A percentile compares a stretch with the other conserved stretches of the same genome.
Conservation (phyloP, 2,113 vertebrate species). For the Reinhardtius hippoglossoides region DNA sequence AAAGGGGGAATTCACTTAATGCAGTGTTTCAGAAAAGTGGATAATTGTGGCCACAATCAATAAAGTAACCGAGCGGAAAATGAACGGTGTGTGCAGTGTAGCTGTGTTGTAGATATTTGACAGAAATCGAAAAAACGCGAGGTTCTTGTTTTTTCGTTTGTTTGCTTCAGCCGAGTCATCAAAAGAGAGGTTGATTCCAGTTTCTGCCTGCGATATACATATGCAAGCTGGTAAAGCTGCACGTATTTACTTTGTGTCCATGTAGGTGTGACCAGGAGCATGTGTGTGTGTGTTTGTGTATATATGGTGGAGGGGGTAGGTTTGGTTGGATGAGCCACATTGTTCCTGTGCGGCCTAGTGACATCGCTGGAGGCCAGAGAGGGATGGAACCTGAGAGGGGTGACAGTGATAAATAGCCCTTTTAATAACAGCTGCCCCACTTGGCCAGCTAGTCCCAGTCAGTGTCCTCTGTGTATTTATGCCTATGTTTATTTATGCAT, state of each 20-base stretch:
- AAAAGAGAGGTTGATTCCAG: constrained; percentile 35
- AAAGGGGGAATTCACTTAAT: constrained; percentile 86
- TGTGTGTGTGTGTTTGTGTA: constrained; percentile 45
- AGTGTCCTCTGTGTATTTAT: constrained; percentile 86
- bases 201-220: constrained; percentile 40
- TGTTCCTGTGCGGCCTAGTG: constrained; percentile 83
- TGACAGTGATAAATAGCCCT: constrained; percentile 89
- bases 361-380: constrained; percentile 84
- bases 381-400: constrained; percentile 83
- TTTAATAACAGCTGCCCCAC: constrained; percentile 89
- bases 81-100: constrained; percentile 75
- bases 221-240: constrained; percentile 29
- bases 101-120: constrained; percentile 64
- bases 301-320: constrained; percentile 54
- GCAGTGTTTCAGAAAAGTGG: constrained; percentile 85
- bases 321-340: constrained; percentile 84
- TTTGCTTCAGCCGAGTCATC: constrained; percentile 52
- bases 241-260: constrained; percentile 21
- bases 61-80: constrained; percentile 84
- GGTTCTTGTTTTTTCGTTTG: constrained; percentile 53
- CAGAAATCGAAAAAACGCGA: constrained; percentile 51
- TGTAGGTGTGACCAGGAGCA: constrained; percentile 10
- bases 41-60: constrained; percentile 86
- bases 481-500: constrained; percentile 88
- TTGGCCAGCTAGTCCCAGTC: constrained; percentile 84